Evolutionary conservation across 2,888 invertebrate species (phyloP), one percentile per base, ranked within the genome.

Genomic region (Sphaerolaimus hirsutus): DNA sequence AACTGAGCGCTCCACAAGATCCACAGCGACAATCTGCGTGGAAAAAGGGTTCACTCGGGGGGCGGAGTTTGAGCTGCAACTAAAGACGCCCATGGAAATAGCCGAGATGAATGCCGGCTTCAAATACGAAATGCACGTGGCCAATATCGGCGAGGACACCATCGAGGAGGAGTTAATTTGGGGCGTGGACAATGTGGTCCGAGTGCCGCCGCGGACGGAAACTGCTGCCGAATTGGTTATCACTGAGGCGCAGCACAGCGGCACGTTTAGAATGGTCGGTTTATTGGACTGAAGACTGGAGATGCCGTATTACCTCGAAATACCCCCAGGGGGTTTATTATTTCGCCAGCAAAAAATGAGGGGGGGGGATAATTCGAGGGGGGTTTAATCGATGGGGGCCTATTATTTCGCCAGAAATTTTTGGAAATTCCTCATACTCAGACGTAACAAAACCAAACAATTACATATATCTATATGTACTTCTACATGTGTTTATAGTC

Each of bases 51-150:
- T 57, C 50, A 58, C 55, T 1, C 51, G 57, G 27, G 62, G 60
- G 2, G 54, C 50, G 38, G 53, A 48, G 22, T 49, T 65, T 1
- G 58, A 58, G 23, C 53, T 64, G 35, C 61, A 62, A 51, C 50
- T 66, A 35, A 57, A 59, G 3, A 63, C 64, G 1, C 66, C 66
- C 3, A 63, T 63, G 46, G 64, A 64, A 29, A 55, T 65, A 2
- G 59, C 64, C 14, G 64, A 64, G 49, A 64, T 64, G 3, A 64
- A 64, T 5, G 65, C 64, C 3, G 66, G 67, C 14, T 67, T 67
- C 53, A 59, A 51, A 52, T 49, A 59, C 1, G 66, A 66, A 51
- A 57, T 66, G 12, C 55, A 56, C 45, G 56, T 67, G 46, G 60
- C 61, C 35, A 61, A 61, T 12, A 56, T 62, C 5, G 61, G 58